Base-by-base conservation (phyloP, 2,113 vertebrate species). In the Sapajus apella region DNA sequence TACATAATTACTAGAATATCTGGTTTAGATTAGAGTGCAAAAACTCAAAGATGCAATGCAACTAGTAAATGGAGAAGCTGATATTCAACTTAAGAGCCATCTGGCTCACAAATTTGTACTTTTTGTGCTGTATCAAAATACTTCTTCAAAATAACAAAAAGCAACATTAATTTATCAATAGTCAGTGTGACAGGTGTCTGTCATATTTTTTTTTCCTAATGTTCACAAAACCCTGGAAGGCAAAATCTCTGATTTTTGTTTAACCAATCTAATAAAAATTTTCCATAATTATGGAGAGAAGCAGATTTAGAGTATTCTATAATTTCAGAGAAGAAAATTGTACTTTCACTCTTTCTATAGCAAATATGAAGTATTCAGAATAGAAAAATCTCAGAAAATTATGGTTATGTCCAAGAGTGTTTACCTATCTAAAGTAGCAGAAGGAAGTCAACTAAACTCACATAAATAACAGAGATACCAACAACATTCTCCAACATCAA, bases 91-190 rank as follows among this genome's bases (percentile, higher is more conserved):
- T 30, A 70, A 86, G 17, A 88, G 8, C 7, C 45, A 35, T 30
- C 13, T 84, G 64, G 8, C 66, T 82, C 66, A 87, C 5, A 52
- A 56, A 40, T 83, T 27, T 75, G 17, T 76, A 32, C 6, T 85
- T 43, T 43, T 11, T 81, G 10, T 77, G 32, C 14, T 72, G 0
- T 77, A 27, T 47, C 12, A 70, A 32, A 80, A n/a, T 64, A 2
- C 90, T 79, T 93, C 52, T 93, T 77, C 25, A 73, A 75, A 87
- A 90, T 70, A 86, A 84, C 43, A 64, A 84, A 55, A 55, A 72
- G 6, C 35, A 70, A 17, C 8, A 0, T 27, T 81, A 81, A 66
- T 8, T 87, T 92, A 87, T 10, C 52, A 66, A 73, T 5, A 47
- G 10, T n/a, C 45, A 58, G 8, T 72, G 2, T 73, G 45, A 43